Evolutionary conservation across 2,797 vertebrate species (phyloP).

Genomic region (Neopelma chrysocephalum): DNA sequence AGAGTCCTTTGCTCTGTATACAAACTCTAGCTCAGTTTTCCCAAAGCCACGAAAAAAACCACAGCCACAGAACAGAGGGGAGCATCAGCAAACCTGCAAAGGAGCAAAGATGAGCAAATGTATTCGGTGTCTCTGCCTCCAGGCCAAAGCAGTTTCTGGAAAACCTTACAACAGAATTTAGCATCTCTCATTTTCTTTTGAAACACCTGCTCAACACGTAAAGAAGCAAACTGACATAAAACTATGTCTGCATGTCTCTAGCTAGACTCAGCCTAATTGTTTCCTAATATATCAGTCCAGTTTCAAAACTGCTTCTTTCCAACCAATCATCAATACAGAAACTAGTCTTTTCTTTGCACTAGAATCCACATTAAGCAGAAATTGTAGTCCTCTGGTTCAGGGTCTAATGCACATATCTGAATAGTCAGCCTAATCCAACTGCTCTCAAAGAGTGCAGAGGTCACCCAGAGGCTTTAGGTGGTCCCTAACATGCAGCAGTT

Average conservation of each 20-base stretch:
- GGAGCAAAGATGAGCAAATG: not conserved
- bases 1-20: not conserved
- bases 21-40: not conserved
- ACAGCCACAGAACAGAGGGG: not conserved
- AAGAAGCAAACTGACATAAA: not conserved
- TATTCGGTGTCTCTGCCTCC: not conserved
- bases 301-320: not conserved
- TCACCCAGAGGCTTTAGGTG: not conserved
- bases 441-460: not conserved
- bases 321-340: not conserved
- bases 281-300: not conserved
- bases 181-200: not conserved
- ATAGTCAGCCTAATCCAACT: not conserved
- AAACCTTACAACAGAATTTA: not conserved
- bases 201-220: not conserved
- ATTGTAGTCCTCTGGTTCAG: not conserved
- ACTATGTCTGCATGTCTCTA: not conserved
- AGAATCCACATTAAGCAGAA: not conserved
- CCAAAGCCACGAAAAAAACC: not conserved
- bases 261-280: not conserved
- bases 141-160: not conserved
- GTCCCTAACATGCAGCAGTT: fast-evolving
- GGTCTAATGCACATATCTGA: not conserved
- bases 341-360: not conserved
- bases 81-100: not conserved